These are phyloP conservation scores for Simalia tracyae DNA, from an alignment of 2,797 vertebrate genomes.

Conservation along the genomic window DNA sequence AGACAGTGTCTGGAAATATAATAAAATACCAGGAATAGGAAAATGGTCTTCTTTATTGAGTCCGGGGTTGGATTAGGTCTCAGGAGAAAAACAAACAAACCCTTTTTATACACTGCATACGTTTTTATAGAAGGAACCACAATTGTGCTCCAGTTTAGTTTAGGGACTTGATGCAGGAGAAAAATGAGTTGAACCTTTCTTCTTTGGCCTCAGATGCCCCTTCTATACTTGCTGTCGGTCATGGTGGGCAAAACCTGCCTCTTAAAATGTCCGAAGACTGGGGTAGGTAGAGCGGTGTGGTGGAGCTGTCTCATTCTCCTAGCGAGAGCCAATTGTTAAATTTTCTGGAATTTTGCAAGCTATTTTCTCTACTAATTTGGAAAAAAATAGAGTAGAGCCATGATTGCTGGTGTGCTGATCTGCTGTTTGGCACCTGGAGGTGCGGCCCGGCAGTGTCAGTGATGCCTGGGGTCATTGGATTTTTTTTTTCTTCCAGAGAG, in stretches of 20 bases:
- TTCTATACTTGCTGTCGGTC: neutral
- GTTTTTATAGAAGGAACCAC: neutral
- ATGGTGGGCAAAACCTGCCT: neutral
- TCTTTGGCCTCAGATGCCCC: neutral
- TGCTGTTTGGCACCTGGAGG: neutral
- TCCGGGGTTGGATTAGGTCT: neutral
- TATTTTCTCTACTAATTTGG: neutral
- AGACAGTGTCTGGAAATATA: neutral
- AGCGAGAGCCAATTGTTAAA: neutral
- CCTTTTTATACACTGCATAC: neutral
- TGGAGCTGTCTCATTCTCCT: neutral
- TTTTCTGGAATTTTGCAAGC: neutral
- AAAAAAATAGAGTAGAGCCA: neutral
- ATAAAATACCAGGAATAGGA: neutral
- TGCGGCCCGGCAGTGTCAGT: neutral
- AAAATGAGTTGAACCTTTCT: neutral
- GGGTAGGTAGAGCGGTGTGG: neutral
- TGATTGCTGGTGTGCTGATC: neutral
- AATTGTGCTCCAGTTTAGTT: neutral
- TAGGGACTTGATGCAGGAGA: neutral
- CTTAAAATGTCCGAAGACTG: neutral
- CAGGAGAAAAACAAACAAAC: neutral
- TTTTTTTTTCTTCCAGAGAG: neutral
- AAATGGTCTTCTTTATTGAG: slow-evolving; percentile 12
- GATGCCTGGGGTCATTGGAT: neutral